Evolutionary conservation across 1,140 invertebrate species (phyloP).

Genomic region (Habropoda laboriosa): DNA sequence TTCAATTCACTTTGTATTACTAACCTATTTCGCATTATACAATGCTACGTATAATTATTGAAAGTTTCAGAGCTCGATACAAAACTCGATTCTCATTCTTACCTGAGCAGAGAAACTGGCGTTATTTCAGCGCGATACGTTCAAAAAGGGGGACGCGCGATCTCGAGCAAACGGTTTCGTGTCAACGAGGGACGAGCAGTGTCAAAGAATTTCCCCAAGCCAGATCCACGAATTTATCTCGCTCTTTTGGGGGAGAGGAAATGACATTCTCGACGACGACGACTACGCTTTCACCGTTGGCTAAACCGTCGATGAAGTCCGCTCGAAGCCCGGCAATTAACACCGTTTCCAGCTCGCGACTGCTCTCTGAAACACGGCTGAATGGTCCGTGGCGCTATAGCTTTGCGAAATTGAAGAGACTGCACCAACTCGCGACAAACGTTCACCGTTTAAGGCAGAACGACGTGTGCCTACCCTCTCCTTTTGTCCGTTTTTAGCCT

Average conservation of each 20-base stretch:
- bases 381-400: constrained; percentile 17
- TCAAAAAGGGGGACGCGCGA: not conserved
- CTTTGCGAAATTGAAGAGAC: constrained; percentile 44
- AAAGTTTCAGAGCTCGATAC: too few species aligned
- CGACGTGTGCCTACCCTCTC: constrained; percentile 14
- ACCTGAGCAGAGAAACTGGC: not conserved
- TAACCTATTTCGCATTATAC: too few species aligned
- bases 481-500: not conserved
- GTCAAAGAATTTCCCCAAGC: not conserved
- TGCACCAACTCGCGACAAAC: not conserved
- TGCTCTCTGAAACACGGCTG: constrained; percentile 9
- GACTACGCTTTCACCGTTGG: not conserved
- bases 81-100: too few species aligned
- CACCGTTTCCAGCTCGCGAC: constrained; percentile 16
- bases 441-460: constrained; percentile 29
- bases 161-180: not conserved
- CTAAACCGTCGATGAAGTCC: constrained; percentile 5
- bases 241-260: not conserved
- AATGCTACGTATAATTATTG: too few species aligned
- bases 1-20: too few species aligned
- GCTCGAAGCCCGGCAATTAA: constrained; percentile 40
- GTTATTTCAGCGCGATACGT: not conserved
- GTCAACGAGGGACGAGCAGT: not conserved
- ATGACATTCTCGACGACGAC: too few species aligned
- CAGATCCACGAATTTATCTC: constrained; percentile 32